Evolutionary conservation across 2,888 invertebrate genomes (phyloP), one percentile per base, ranked within the genome.

Genomic region (Eubasilissa splendida): DNA sequence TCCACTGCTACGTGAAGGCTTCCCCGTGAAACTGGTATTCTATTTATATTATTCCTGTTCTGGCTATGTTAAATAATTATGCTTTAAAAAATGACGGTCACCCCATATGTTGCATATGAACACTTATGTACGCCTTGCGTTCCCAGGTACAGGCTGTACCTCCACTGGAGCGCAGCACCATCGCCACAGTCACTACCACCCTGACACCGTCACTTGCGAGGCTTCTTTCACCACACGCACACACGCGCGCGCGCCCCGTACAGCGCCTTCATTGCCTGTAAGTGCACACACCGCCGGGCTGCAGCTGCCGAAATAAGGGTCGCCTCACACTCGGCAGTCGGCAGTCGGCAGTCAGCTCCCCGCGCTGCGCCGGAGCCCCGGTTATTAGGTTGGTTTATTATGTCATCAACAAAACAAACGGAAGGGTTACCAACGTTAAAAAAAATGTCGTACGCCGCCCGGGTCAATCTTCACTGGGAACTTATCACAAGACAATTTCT

Each of bases 101-200:
- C 63, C 76, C 65, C 56, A 65, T 9, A n/a, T 31, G n/a, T 11
- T 22, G 60, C 76, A 76, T 76, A 76, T 76, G 65, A 76, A n/a
- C 65, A 76, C 54, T 76, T 76, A 76, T 76, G 65, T 76, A 76
- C 50, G 65, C 10, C 11, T 12, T 58, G 56, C 31, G 76, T 65
- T 76, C n/a, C 65, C 76, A 76, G 76, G 76, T 76, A 76, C 31
- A 58, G 50, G 54, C 50, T 56, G 56, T n/a, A 33, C 22, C 54
- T 10, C 9, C 2, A 42, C 42, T 33, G 7, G 70, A 53, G 70
- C 33, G 50, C n/a, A 14, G 50, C n/a, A 22, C n/a, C 14, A 42
- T 7, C 42, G 33, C 63, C 11, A 10, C 0, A 11, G n/a, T n/a
- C 33, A 31, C 22, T 58, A 42, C 42, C 42, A 63, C 63, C 63